These are phyloP conservation scores for Gallinago nigripennis DNA, from an alignment of 2,797 vertebrate genomes.

Conservation along the genomic window DNA sequence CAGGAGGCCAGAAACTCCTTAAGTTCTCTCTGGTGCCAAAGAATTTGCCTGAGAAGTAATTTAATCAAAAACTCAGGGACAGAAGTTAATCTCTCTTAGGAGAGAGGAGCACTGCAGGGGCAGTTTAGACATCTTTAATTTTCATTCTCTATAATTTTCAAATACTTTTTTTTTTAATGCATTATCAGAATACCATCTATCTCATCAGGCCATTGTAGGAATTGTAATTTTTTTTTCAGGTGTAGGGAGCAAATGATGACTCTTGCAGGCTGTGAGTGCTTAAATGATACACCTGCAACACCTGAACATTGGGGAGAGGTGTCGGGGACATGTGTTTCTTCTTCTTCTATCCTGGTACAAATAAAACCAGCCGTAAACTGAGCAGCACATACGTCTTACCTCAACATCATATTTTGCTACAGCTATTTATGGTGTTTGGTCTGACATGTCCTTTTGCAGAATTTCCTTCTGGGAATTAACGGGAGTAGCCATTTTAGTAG, in stretches of 20 bases:
- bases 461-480: background rate
- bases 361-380: background rate
- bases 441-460: background rate
- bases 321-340: background rate
- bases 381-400: background rate
- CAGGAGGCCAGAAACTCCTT: background rate
- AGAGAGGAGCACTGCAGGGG: background rate
- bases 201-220: background rate
- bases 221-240: background rate
- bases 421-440: background rate
- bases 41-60: background rate
- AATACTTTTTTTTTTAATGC: background rate
- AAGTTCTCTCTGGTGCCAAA: background rate
- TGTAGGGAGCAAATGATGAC: background rate
- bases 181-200: background rate
- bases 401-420: background rate
- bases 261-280: background rate
- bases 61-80: background rate
- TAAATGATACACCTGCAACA: background rate
- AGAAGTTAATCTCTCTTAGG: background rate
- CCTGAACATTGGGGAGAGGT: background rate
- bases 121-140: background rate
- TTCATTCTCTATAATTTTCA: background rate
- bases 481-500: background rate
- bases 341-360: background rate